Evolutionary conservation across 2,113 vertebrate species (phyloP).

Genomic region (Crotalus viridis): DNA sequence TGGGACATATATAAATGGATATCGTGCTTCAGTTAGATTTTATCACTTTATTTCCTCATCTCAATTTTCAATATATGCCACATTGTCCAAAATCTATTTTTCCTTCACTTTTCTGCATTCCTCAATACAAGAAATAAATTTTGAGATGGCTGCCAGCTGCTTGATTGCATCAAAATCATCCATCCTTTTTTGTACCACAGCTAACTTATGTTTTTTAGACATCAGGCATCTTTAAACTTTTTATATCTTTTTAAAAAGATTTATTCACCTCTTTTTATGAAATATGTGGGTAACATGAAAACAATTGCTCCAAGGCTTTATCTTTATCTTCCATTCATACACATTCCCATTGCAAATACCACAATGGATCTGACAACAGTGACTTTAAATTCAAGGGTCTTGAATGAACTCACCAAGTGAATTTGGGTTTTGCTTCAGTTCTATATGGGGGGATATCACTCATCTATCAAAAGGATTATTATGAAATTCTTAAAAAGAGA

Average conservation of each 20-base stretch:
- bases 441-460: not conserved
- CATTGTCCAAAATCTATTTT: not conserved
- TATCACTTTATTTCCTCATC: not conserved
- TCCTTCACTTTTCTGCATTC: not conserved
- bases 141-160: not conserved
- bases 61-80: not conserved
- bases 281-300: not conserved
- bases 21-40: not conserved
- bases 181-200: not conserved
- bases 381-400: not conserved
- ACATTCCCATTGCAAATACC: not conserved
- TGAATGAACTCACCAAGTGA: not conserved
- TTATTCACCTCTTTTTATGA: not conserved
- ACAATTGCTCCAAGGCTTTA: not conserved
- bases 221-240: not conserved
- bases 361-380: not conserved
- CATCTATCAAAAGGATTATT: not conserved
- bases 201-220: conserved; percentile 1
- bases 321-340: not conserved
- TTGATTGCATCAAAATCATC: not conserved
- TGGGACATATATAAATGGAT: not conserved
- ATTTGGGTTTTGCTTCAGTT: not conserved
- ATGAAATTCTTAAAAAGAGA: not conserved
- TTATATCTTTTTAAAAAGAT: not conserved
- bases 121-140: not conserved